Conservation (phyloP, 2,113 vertebrate genomes). For the Aegithalos caudatus region DNA sequence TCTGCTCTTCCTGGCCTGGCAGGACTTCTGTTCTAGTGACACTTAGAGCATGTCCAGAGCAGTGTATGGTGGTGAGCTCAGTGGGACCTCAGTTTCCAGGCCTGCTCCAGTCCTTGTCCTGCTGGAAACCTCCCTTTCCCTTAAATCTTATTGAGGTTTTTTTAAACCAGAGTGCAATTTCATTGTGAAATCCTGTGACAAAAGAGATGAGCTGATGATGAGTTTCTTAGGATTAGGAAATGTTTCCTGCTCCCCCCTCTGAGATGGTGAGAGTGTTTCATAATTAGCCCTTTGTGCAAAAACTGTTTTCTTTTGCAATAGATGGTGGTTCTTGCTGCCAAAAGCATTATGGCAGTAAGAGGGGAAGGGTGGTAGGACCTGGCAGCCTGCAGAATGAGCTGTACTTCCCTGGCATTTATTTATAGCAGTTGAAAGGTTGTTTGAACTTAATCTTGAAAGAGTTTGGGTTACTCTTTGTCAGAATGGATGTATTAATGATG, state of each 20-base stretch:
- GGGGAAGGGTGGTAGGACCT: not conserved
- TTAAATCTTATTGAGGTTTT: accelerated
- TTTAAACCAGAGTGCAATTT: not conserved
- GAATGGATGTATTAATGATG: not conserved
- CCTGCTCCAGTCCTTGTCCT: not conserved
- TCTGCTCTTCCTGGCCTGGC: not conserved
- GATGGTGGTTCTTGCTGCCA: not conserved
- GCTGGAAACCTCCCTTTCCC: not conserved
- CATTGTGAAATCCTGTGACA: not conserved
- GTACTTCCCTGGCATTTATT: not conserved
- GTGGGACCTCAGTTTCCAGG: not conserved
- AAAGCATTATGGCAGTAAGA: not conserved
- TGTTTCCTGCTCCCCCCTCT: not conserved
- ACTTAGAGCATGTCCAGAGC: accelerated
- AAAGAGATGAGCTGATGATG: not conserved
- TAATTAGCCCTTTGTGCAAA: conserved; percentile 3
- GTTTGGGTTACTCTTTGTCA: not conserved
- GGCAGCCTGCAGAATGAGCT: not conserved
- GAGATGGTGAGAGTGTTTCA: not conserved
- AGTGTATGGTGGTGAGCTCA: not conserved
- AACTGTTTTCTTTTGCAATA: not conserved
- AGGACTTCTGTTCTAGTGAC: not conserved
- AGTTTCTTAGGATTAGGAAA: not conserved
- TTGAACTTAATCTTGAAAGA: not conserved
- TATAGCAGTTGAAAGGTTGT: not conserved